phyloP scores from a whole-genome alignment of 2,797 vertebrate genomes.

The Pterois miles region DNA sequence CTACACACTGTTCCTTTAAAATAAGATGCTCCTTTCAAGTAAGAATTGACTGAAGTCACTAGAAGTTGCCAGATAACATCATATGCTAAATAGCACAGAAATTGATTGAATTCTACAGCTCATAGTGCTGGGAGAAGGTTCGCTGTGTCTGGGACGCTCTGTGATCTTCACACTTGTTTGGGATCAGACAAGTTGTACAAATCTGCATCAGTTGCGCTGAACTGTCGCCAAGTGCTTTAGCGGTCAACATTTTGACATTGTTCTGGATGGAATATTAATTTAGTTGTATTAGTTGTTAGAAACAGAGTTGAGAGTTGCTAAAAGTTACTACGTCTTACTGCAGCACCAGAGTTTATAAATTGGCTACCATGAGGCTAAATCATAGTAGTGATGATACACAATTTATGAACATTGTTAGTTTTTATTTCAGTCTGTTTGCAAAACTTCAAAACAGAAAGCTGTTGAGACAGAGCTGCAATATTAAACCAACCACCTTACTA shows the following conservation, averaged over 20 bases:
- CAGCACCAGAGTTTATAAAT: constrained; percentile 36
- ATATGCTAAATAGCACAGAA: not conserved
- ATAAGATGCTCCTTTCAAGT: not conserved
- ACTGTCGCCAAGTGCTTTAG: not conserved
- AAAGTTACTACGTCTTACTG: not conserved
- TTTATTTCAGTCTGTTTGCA: constrained; percentile 25
- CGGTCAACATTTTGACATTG: constrained; percentile 2
- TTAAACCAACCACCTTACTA: constrained; percentile 14
- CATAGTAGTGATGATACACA: constrained; percentile 23
- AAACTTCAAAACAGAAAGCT: constrained; percentile 39
- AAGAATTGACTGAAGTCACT: not conserved
- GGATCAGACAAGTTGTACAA: constrained; percentile 7
- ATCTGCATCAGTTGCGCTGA: constrained; percentile 11
- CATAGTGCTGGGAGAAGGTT: not conserved
- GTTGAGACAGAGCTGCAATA: constrained; percentile 30
- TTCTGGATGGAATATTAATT: constrained; percentile 13
- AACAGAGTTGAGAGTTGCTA: not conserved
- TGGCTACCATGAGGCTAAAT: constrained; percentile 29
- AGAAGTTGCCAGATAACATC: not conserved
- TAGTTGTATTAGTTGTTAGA: constrained; percentile 5
- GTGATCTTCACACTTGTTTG: constrained; percentile 7
- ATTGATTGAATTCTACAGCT: constrained; percentile 4
- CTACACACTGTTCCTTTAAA: not conserved
- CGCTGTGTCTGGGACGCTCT: not conserved
- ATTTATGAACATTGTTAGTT: constrained; percentile 40